phyloP scores from a whole-genome alignment of 2,113 vertebrate genomes.

The Ptilorrhoa leucosticta region DNA sequence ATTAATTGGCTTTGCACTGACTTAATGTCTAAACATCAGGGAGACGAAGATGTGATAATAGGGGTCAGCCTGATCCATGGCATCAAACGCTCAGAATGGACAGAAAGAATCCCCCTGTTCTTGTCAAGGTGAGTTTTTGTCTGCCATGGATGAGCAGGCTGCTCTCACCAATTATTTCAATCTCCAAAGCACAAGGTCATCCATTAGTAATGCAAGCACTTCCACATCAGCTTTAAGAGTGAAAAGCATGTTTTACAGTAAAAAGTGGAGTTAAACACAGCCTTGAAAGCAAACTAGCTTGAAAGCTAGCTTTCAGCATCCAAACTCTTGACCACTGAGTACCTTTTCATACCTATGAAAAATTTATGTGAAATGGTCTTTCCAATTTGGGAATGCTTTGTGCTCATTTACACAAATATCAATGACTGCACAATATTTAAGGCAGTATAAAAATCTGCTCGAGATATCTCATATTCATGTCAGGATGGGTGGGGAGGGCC shows the following conservation, averaged over 20 bases:
- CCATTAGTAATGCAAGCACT: neutral
- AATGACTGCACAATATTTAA: neutral
- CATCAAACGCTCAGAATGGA: fast-evolving
- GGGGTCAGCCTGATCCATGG: neutral
- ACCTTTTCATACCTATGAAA: neutral
- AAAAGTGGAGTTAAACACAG: neutral
- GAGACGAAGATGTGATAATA: neutral
- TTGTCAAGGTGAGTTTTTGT: neutral
- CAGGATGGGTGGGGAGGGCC: neutral
- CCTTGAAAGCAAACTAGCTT: neutral
- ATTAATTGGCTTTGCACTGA: neutral
- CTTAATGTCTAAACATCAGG: neutral
- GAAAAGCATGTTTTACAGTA: neutral
- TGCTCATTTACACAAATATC: neutral
- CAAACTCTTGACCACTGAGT: neutral
- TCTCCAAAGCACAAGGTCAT: neutral
- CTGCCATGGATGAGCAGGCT: neutral
- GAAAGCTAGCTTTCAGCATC: neutral
- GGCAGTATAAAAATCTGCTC: neutral
- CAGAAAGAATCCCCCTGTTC: neutral
- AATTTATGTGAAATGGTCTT: neutral
- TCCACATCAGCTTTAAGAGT: neutral
- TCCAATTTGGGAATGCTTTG: neutral
- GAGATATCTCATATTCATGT: neutral
- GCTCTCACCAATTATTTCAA: neutral